Base-by-base conservation (phyloP, 1,140 invertebrate species). In the Pogonus chalceus region DNA sequence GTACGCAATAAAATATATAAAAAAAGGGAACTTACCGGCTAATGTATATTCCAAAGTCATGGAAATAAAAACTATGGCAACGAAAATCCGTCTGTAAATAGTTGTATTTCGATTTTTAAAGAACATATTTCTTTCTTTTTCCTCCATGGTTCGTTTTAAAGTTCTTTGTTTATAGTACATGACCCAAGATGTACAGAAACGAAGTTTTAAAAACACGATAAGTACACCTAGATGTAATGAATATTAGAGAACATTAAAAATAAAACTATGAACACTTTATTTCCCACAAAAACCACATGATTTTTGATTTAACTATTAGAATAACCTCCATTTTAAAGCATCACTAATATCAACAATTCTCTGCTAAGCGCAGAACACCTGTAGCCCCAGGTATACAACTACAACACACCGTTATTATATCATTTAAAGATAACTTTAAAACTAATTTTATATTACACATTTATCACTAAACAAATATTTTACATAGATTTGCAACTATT, bases 291-390 rank as follows among this genome's bases (percentile, higher is more conserved):
- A 31, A 31, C 26, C 14, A 31, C 26, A 31, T 31, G 26, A 7
- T 31, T 31, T 9, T 43, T 12, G 3, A 43, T 4, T 16, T 10
- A n/a, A n/a, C n/a, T n/a, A n/a, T n/a, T 16, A 43, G 4, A 43
- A 43, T 43, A 43, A 31, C 37, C 37, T 43, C 37, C 37, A 43
- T 43, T 43, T 43, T 43, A 43, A 31, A 43, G 37, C 37, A 43
- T 43, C 37, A 18, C 26, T 43, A 43, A 43, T 16, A 3, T 43
- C 37, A 43, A 43, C 37, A 43, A 43, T 14, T 14, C 26, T 7
- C 26, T 31, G 26, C 26, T 31, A 31, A 7, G 26, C 26, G 26
- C 26, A 31, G 26, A 31, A 31, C 37, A 43, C 37, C 37, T 43
- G 37, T 43, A 16, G 37, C 9, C 37, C 3, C 37, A 43, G 37